Conservation (phyloP, 2,113 vertebrate species). For the Glaucomys volans region DNA sequence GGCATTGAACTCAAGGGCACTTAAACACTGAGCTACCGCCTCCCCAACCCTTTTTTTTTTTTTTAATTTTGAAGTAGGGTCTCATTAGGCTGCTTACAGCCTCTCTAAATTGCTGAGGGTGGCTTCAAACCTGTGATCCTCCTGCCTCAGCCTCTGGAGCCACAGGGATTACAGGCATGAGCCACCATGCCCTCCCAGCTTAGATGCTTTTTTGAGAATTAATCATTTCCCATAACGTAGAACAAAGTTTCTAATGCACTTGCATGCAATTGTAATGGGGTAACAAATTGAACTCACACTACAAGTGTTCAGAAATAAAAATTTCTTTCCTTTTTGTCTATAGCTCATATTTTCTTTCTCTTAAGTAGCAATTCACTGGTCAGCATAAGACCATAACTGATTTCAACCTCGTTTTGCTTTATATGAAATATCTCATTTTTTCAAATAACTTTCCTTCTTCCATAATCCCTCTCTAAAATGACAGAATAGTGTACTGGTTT, state of each 20-base stretch:
- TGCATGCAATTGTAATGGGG: background rate
- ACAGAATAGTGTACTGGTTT: background rate
- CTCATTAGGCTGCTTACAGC: no score
- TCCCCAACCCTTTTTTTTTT: no score
- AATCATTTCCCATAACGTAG: background rate
- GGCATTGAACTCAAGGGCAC: no score
- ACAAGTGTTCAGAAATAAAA: background rate
- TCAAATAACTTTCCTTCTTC: background rate
- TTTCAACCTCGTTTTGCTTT: background rate
- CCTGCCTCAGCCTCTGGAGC: no score
- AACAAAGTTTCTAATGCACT: background rate
- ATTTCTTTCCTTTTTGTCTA: background rate
- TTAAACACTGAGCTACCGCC: no score
- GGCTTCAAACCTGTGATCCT: no score
- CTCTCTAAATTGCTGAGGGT: no score
- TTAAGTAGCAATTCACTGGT: background rate
- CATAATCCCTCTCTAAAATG: background rate
- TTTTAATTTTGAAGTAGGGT: no score
- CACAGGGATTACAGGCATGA: no score
- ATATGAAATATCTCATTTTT: background rate
- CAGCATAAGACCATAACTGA: background rate
- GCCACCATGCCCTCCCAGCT: no score
- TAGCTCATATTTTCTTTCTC: background rate
- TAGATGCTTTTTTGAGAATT: background rate
- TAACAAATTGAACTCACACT: background rate